phyloP scores from a whole-genome alignment of 1,140 invertebrate species.

The Diorhabda elongata region DNA sequence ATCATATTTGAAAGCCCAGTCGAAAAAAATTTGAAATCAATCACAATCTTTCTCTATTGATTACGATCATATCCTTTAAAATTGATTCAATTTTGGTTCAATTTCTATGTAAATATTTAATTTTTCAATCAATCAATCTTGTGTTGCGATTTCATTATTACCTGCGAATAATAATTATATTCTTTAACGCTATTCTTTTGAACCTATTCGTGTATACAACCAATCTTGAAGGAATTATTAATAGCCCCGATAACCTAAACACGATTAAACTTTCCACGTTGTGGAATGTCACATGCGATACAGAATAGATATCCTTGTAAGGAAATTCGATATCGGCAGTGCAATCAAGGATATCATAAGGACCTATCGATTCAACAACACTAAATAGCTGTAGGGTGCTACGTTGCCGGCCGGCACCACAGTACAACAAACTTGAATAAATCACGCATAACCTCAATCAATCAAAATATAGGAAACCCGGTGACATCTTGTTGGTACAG shows the following conservation, averaged over 20 bases:
- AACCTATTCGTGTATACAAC: background rate
- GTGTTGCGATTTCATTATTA: no score
- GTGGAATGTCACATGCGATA: conserved; percentile 1
- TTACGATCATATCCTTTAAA: no score
- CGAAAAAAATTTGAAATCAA: no score
- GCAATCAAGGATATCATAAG: conserved; percentile 6
- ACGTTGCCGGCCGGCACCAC: background rate
- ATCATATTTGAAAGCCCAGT: no score
- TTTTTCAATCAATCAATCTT: no score
- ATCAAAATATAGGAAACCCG: conserved; percentile 11
- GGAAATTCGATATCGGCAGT: background rate
- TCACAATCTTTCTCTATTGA: no score
- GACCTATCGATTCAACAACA: conserved; percentile 8
- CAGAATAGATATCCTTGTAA: conserved; percentile 2
- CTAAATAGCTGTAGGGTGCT: background rate
- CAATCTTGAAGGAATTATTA: background rate
- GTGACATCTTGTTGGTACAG: conserved; percentile 10
- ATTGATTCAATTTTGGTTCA: no score
- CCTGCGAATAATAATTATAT: no score
- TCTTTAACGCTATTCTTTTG: no score
- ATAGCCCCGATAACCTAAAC: background rate
- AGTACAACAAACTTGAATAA: background rate
- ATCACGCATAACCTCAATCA: conserved; percentile 13
- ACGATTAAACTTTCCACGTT: conserved; percentile 2
- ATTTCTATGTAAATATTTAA: no score